Percentiles rank a stretch among this genome's conserved stretches.
These are phyloP conservation scores for Ethmia dodecea DNA, from an alignment of 2,888 invertebrate species.

Conservation along the genomic window DNA sequence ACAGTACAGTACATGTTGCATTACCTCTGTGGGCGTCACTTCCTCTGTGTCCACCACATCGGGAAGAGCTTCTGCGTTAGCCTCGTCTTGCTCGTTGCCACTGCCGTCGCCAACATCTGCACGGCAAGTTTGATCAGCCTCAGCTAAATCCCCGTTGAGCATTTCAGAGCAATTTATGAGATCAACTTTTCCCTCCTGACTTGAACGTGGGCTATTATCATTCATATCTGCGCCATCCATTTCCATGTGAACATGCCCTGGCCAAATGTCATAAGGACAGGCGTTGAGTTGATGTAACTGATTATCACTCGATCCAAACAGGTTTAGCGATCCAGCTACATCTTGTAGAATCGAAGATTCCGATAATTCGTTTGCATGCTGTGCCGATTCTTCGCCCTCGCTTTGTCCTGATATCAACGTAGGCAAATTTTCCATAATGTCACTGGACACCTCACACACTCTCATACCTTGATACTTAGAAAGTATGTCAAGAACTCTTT, in stretches of 20 bases:
- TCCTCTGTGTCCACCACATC: slow-evolving; percentile 72
- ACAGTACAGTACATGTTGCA: slow-evolving; percentile 64
- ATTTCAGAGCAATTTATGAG: slow-evolving; percentile 70
- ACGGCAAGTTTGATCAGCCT: slow-evolving; percentile 86
- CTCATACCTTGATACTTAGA: slow-evolving; percentile 62
- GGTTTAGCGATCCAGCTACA: slow-evolving; percentile 63
- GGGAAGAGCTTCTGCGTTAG: slow-evolving; percentile 51
- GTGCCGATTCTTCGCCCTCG: slow-evolving; percentile 41
- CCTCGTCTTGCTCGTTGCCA: slow-evolving; percentile 33
- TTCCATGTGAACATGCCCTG: slow-evolving; percentile 56
- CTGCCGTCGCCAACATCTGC: slow-evolving; percentile 37
- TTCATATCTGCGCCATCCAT: slow-evolving; percentile 44
- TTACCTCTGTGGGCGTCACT: slow-evolving; percentile 73
- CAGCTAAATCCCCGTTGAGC: slow-evolving; percentile 86
- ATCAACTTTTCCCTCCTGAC: slow-evolving; percentile 64
- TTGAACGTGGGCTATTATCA: slow-evolving; percentile 48
- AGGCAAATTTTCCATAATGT: slow-evolving; percentile 58
- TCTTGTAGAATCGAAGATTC: slow-evolving; percentile 61
- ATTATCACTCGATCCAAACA: slow-evolving; percentile 57
- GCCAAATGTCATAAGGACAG: slow-evolving; percentile 65
- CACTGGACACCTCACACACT: slow-evolving; percentile 58
- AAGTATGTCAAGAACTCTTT: slow-evolving; percentile 53
- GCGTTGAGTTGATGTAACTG: slow-evolving; percentile 54
- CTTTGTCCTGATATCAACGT: slow-evolving; percentile 33
- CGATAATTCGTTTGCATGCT: slow-evolving; percentile 37